Evolutionary conservation across 2,888 invertebrate genomes (phyloP).

Genomic region (Cactoblastis cactorum): DNA sequence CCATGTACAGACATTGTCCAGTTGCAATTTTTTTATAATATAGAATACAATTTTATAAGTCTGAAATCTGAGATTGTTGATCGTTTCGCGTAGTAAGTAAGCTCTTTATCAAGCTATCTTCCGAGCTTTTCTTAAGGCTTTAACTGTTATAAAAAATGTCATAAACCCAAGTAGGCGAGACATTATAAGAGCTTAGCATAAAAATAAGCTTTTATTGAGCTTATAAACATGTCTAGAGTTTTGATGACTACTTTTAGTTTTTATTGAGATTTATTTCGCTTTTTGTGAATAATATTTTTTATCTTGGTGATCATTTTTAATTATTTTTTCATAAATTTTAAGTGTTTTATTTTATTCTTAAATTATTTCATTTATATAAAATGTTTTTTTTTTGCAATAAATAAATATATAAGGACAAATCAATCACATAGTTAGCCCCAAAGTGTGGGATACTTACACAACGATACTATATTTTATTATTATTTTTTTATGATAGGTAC

Average conservation of each 20-base stretch:
- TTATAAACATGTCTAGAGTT: not conserved
- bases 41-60: not conserved
- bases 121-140: conserved; percentile 5
- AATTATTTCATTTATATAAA: no score
- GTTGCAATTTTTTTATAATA: no score
- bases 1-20: no score
- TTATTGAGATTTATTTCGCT: not conserved
- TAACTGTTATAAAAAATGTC: conserved; percentile 12
- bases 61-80: not conserved
- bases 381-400: no score
- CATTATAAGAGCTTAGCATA: conserved; percentile 1
- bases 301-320: not conserved
- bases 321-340: no score
- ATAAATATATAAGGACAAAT: no score
- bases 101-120: conserved; percentile 3
- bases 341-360: no score
- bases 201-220: conserved; percentile 10
- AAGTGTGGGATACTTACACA: no score
- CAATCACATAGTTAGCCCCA: no score
- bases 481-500: no score
- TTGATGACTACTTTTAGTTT: not conserved
- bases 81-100: conserved; percentile 5
- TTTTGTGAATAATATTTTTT: not conserved
- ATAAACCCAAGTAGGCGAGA: conserved; percentile 8
- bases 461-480: no score